These are phyloP conservation scores for Scaptomyza flava DNA, from an alignment of 2,888 invertebrate species.

Conservation along the genomic window DNA sequence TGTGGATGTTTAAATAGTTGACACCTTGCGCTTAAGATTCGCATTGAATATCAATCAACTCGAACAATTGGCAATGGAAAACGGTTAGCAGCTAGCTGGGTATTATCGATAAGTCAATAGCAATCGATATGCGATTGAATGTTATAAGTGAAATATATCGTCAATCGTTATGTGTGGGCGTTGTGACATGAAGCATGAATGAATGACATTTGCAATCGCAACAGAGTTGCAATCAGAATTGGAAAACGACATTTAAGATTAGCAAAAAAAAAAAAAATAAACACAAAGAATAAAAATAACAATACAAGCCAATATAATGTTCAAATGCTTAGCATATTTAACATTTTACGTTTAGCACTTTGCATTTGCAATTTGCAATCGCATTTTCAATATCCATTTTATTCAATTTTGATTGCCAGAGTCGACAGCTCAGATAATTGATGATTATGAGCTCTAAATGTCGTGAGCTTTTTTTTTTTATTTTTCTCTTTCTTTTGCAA, in stretches of 20 bases:
- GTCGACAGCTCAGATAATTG: slow-evolving; percentile 69
- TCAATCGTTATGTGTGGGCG: slow-evolving; percentile 1
- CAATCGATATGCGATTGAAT: slow-evolving; percentile 1
- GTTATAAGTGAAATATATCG: neutral
- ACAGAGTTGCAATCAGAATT: slow-evolving; percentile 40
- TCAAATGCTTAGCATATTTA: slow-evolving; percentile 21
- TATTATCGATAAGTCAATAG: neutral
- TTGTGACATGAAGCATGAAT: slow-evolving; percentile 4
- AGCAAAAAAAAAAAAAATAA: slow-evolving; percentile 7
- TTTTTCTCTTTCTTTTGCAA: no score
- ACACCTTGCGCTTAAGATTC: neutral
- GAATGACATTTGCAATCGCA: slow-evolving; percentile 66
- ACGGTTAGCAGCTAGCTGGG: neutral
- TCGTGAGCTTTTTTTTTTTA: slow-evolving; percentile 59
- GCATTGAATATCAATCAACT: slow-evolving; percentile 10
- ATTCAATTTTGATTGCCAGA: slow-evolving; percentile 55
- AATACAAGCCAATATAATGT: slow-evolving; percentile 21
- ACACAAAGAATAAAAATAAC: slow-evolving; percentile 1
- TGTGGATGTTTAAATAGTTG: slow-evolving; percentile 7
- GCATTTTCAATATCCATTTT: slow-evolving; percentile 28
- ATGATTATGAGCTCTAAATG: slow-evolving; percentile 71
- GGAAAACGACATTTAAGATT: slow-evolving; percentile 28
- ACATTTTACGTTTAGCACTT: no score
- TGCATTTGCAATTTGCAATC: slow-evolving; percentile 35
- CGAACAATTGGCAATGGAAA: neutral